Evolutionary conservation across 2,888 invertebrate genomes (phyloP), one percentile per base, ranked within the genome.

Genomic region (Merodon equestris): DNA sequence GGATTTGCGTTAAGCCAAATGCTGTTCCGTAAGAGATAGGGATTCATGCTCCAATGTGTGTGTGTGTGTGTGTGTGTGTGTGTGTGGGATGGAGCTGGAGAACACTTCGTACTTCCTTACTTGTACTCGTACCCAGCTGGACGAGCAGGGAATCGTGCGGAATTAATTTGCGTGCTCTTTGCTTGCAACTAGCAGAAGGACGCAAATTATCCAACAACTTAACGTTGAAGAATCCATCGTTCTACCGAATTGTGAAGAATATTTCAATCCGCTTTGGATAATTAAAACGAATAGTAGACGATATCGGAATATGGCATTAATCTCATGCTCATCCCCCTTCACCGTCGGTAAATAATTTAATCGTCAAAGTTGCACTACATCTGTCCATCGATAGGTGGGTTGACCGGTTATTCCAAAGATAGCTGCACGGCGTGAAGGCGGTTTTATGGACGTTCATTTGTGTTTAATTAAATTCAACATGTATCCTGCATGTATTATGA

Each of bases 161-260:
- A 79, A 79, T 79, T 79, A 79, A 79, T 79, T 79, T 79, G 79
- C 79, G 74, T 70, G 74, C 79, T 79, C 64, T 79, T 73, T 74
- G 64, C 68, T 60, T 53, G 48, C 53, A 48, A 17, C 38, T 13
- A n/a, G 36, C 18, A 53, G 67, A 44, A 68, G 74, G 63, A 74
- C 63, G 74, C 68, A 79, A 74, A 74, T 74, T 79, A 74, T 74
- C 74, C 70, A 70, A 74, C 68, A 74, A 74, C 68, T 74, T 70
- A 61, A 51, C 67, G 58, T 68, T 64, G 61, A 68, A 79, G 79
- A 68, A 68, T 70, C 56, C 74, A 58, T 53, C 36, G 61, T 58
- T 45, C 58, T 67, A 36, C 58, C 66, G 77, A 73, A 64, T 63
- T 74, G 68, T 70, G 73, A 70, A 60, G 68, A 79, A 79, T 64